phyloP scores from a whole-genome alignment of 2,797 vertebrate species.

The Takifugu ocellatus region DNA sequence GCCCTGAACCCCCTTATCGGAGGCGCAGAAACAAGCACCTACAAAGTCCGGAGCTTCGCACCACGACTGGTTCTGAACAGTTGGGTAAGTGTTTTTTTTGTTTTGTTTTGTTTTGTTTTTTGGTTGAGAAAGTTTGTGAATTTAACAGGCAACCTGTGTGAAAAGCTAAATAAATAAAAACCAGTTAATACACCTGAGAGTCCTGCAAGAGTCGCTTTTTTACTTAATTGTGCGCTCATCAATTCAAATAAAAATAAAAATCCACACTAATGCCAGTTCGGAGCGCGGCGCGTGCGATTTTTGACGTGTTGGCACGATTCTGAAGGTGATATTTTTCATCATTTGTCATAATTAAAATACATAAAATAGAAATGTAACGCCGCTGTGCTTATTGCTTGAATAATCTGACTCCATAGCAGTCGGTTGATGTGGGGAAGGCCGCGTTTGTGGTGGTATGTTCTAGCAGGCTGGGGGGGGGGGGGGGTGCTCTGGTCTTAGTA shows the following conservation, averaged over 20 bases:
- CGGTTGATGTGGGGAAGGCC: conserved; percentile 42
- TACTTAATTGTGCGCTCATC: conserved; percentile 9
- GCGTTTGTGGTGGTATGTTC: conserved; percentile 52
- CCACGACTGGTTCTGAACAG: conserved; percentile 15
- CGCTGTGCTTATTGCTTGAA: conserved; percentile 32
- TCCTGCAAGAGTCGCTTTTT: conserved; percentile 39
- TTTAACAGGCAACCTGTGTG: conserved; percentile 13
- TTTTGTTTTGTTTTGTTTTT: not conserved
- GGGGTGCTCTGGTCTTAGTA: conserved; percentile 40
- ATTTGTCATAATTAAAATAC: conserved; percentile 24
- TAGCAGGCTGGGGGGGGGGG: conserved; percentile 45
- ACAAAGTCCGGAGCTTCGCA: conserved; percentile 30
- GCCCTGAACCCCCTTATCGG: conserved; percentile 57
- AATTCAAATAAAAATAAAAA: conserved; percentile 19
- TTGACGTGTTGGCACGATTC: not conserved
- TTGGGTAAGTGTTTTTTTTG: conserved; percentile 63
- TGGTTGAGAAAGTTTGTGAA: conserved; percentile 15
- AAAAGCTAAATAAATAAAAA: conserved; percentile 19
- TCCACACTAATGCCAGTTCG: conserved; percentile 1
- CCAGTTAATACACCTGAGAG: conserved; percentile 9
- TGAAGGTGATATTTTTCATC: not conserved
- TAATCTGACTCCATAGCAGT: conserved; percentile 31
- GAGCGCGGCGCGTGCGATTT: conserved; percentile 8
- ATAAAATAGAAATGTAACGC: conserved; percentile 22
- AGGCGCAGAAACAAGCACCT: conserved; percentile 57